phyloP scores from a whole-genome alignment of 1,140 invertebrate genomes.

The Pseudomyrmex concolor region DNA sequence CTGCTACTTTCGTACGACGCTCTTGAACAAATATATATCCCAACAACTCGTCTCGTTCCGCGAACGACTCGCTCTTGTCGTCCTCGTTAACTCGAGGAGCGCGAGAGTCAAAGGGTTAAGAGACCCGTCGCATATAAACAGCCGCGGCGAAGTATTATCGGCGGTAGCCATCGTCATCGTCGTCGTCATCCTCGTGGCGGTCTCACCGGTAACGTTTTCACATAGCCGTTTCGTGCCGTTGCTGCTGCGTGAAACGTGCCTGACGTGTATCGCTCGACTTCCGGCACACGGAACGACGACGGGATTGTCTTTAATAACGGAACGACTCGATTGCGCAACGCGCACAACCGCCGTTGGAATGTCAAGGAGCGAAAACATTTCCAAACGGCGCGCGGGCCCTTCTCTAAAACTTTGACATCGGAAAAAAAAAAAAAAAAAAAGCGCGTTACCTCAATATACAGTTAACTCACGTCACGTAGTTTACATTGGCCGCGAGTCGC shows the following conservation, averaged over 20 bases:
- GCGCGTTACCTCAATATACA: too few relatives aligned
- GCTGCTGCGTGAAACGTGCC: neutral
- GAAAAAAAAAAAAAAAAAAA: neutral
- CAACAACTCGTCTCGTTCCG: slow-evolving; percentile 41
- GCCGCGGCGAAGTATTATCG: slow-evolving; percentile 31
- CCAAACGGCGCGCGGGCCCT: neutral
- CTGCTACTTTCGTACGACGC: neutral
- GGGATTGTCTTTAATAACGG: slow-evolving; percentile 36
- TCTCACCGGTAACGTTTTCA: slow-evolving; percentile 22
- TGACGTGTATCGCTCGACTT: slow-evolving; percentile 46
- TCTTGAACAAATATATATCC: slow-evolving; percentile 32
- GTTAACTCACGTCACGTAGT: neutral
- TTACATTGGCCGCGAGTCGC: neutral
- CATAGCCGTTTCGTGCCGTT: slow-evolving; percentile 14
- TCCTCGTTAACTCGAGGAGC: slow-evolving; percentile 55
- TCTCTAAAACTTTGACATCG: neutral
- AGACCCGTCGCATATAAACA: slow-evolving; percentile 49
- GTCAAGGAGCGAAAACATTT: slow-evolving; percentile 13
- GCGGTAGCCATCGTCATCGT: slow-evolving; percentile 18
- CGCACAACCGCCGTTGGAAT: slow-evolving; percentile 6
- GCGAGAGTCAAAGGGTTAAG: slow-evolving; percentile 51
- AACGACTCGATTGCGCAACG: slow-evolving; percentile 52
- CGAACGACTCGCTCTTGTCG: slow-evolving; percentile 43
- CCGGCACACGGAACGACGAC: slow-evolving; percentile 41
- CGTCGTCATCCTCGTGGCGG: slow-evolving; percentile 2